Conservation (phyloP, 2,113 vertebrate species). For the Pelvicachromis taeniatus region DNA sequence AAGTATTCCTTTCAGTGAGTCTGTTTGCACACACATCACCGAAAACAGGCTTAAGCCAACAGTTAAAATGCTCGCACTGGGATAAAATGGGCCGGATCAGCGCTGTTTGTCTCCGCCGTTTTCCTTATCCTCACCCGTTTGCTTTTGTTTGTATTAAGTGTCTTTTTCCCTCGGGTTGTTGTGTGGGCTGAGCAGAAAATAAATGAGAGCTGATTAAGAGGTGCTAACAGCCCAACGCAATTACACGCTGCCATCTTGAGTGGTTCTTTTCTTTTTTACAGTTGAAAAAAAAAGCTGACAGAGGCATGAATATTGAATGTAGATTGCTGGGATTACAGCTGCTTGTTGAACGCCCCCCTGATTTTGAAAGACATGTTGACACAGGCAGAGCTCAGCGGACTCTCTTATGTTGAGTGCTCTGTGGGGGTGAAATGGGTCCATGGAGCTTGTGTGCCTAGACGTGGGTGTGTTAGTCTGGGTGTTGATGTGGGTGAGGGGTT, state of each 20-base stretch:
- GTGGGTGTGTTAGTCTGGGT: background rate
- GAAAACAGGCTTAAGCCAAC: background rate
- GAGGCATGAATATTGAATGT: background rate
- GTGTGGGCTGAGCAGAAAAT: background rate
- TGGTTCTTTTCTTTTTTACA: conserved; percentile 1
- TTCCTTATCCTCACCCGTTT: background rate
- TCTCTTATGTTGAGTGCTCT: background rate
- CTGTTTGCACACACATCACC: background rate
- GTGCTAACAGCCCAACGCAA: background rate
- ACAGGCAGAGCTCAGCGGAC: background rate
- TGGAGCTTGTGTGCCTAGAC: background rate
- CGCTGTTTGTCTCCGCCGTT: background rate
- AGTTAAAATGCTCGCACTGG: background rate
- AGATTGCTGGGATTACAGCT: background rate
- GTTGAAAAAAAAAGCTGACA: background rate
- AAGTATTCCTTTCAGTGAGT: background rate
- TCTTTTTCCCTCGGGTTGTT: background rate
- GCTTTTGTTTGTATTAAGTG: background rate
- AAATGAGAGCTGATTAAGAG: conserved; percentile 32
- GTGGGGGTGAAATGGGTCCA: conserved; percentile 31
- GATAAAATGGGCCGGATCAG: background rate
- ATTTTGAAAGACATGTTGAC: conserved; percentile 4
- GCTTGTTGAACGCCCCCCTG: background rate
- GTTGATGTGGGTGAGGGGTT: background rate
- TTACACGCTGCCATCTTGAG: background rate